Base-by-base conservation (phyloP, 2,113 vertebrate genomes). In the Phainopepla nitens region DNA sequence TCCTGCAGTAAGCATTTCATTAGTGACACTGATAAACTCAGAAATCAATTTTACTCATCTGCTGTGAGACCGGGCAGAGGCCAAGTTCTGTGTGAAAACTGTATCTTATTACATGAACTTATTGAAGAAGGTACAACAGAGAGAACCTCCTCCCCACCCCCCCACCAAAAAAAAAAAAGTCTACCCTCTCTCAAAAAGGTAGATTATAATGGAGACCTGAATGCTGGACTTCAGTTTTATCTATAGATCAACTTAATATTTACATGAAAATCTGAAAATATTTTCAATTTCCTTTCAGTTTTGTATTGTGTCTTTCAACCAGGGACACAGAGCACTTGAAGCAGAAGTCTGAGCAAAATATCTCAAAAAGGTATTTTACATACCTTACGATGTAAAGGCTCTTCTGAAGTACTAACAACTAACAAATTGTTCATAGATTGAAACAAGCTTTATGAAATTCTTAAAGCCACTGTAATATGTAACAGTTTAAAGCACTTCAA, bases 131-230 rank as follows among this genome's bases (percentile, higher is more conserved):
- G 19, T 25, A 51, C 6, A 85, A 68, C 5, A 33, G 7, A n/a
- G 16, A 7, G 24, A 24, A 58, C 21, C 5, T 1, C 0, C 0
- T 6, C n/a, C n/a, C n/a, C 9, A 39, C 5, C 13, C 1, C 1
- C 1, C 8, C 3, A 25, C n/a, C n/a, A n/a, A n/a, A n/a, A n/a
- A n/a, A n/a, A 21, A 60, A 41, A 16, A 75, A 71, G 6, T 10
- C 11, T 12, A 18, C 5, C n/a, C 3, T 11, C 5, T 62, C 51
- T 56, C 13, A 44, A n/a, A 79, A 83, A 82, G 8, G 3, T 4
- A 73, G 28, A 27, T 17, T 15, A 17, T 51, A 45, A 53, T 5
- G 5, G 9, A 68, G 8, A 68, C 3, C 9, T 42, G 13, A 19
- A 69, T 61, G 5, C 13, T 61, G 6, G 13, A 29, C 36, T 80